Evolutionary conservation across 2,113 vertebrate genomes (phyloP), one percentile per base, ranked within the genome.

Genomic region (Empidonax alnorum): DNA sequence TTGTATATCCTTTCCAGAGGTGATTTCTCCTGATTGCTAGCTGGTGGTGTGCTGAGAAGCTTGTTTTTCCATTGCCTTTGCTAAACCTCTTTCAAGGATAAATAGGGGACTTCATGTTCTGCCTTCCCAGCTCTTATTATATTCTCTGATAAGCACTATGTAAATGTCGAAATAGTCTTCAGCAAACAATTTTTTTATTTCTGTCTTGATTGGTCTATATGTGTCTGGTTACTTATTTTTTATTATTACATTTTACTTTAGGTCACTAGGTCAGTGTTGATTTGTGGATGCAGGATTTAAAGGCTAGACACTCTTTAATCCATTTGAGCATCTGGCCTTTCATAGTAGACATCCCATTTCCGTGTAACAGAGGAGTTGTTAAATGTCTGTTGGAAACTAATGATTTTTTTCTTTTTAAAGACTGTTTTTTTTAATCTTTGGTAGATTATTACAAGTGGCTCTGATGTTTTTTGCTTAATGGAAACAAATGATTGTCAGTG

Each of bases 261-360:
- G 94, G 90, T 97, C 90, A 93, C 75, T 95, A 41, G 90, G 93
- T 96, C 94, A 94, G 33, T 31, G 79, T 94, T 95, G 83, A 93
- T 96, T 94, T 92, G 74, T 8, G 1, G 62, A 69, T 92, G 46
- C 15, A 30, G 83, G 89, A 92, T 93, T 97, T 94, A 95, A 92
- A 94, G 73, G 27, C 91, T 96, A 95, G 87, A 83, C 76, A 47
- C 41, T 84, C 42, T 77, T 86, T 96, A 97, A 94, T 97, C 85
- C 85, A 73, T 96, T 75, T 95, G 73, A 93, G 83, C 95, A 96
- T 95, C 90, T 96, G 95, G 93, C 44, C 53, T 86, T 88, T 87
- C 25, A 23, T 55, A 73, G 76, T 50, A 75, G 68, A 46, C 33
- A 59, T 77, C 50, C n/a, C 23, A 80, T 84, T 95, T 86, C 61